These are phyloP conservation scores for Sweltsa coloradensis DNA, from an alignment of 1,140 invertebrate genomes.

Conservation along the genomic window DNA sequence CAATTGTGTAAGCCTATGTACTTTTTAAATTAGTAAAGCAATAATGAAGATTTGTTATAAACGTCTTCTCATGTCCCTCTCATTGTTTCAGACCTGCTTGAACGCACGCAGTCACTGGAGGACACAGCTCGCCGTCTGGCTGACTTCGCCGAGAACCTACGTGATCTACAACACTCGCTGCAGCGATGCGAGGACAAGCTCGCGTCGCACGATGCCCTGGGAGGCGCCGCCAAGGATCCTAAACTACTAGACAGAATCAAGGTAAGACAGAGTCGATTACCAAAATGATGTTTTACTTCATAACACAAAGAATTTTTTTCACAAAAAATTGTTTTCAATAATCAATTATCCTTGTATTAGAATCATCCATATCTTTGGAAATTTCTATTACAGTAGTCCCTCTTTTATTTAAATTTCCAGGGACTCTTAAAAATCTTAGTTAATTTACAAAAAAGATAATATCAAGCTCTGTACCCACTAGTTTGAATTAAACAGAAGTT, in stretches of 20 bases:
- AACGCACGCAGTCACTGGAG: constrained; percentile 66
- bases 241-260: constrained; percentile 73
- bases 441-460: too few species aligned
- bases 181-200: constrained; percentile 80
- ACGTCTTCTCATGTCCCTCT: background rate
- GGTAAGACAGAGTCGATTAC: constrained; percentile 29
- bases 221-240: constrained; percentile 64
- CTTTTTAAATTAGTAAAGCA: too few species aligned
- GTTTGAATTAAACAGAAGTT: too few species aligned
- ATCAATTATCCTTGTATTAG: too few species aligned
- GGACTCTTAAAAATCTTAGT: too few species aligned
- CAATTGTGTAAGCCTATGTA: too few species aligned
- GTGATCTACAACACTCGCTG: constrained; percentile 68
- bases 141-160: constrained; percentile 74
- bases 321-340: background rate
- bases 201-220: constrained; percentile 65
- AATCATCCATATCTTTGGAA: too few species aligned
- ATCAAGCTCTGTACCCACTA: too few species aligned
- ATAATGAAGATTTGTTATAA: constrained; percentile 2
- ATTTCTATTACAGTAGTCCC: too few species aligned
- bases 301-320: too few species aligned
- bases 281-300: background rate
- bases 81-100: constrained; percentile 31
- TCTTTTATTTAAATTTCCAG: too few species aligned
- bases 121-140: constrained; percentile 67